Base-by-base conservation (phyloP, 2,113 vertebrate genomes). In the Atherinomorus stipes region DNA sequence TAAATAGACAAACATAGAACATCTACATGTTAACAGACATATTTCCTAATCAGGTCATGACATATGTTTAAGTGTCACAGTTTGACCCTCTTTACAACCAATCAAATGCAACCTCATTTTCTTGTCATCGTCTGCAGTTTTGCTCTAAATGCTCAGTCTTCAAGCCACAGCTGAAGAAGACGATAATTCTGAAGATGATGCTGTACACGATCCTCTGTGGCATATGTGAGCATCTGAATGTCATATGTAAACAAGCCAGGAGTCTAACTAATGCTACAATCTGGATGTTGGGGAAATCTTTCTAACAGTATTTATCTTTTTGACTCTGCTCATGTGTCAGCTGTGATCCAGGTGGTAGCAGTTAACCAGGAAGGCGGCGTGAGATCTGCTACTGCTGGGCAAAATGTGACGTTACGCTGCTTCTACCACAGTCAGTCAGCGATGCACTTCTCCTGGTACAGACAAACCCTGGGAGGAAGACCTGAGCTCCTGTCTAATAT, bases 371-470 rank as follows among this genome's bases (percentile, higher is more conserved):
- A 85, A 52, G 47, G 18, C 4, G 86, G 80, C 3, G 37, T 87
- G n/a, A 12, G 34, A 18, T 59, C 68, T 0, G 64, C 31, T 44
- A 15, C 21, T 6, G 45, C 81, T 9, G 85, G 90, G 61, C 73
- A 81, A 49, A 84, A n/a, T 6, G 76, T 91, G 50, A 80, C 62
- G 25, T 61, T 93, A 9, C 56, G 25, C n/a, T 91, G 90, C 54
- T 67, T 71, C 73, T 81, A 78, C 38, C 9, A 79, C 4, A 87
- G 68, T 11, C 66, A 83, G 11, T 74, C 73, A 52, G 57, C 83
- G 4, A 88, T 86, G 85, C 88, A 91, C 63, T 89, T 89, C 67
- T 90, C 87, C 42, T 93, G 91, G 91, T 93, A 90, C 74, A 45
- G 31, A 65, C 82, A 93, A 2, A 51, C 21, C 4, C 18, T 77